Evolutionary conservation across 2,113 vertebrate species (phyloP).

Genomic region (Lophochroa leadbeateri): DNA sequence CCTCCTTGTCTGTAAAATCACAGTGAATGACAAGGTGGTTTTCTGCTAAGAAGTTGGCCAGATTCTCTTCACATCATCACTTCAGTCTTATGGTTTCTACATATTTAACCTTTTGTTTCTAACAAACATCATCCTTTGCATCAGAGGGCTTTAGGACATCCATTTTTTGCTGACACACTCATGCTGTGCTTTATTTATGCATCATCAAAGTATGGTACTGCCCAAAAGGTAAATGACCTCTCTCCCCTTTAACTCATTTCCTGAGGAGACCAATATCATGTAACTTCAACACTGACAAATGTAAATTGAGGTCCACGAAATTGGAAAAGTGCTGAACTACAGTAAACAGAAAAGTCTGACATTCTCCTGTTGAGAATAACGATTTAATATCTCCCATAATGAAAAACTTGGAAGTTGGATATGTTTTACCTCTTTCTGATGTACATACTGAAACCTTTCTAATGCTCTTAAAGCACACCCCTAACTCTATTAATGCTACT

Average conservation of each 20-base stretch:
- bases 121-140: slow-evolving; percentile 25
- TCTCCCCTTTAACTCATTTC: slow-evolving; percentile 42
- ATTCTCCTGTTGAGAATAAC: slow-evolving; percentile 57
- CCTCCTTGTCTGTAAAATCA: neutral
- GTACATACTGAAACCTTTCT: slow-evolving; percentile 8
- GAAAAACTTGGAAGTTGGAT: slow-evolving; percentile 8
- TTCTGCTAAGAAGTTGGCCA: neutral
- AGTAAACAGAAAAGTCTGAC: slow-evolving; percentile 45
- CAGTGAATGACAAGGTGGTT: neutral
- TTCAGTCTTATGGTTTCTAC: slow-evolving; percentile 5
- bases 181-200: slow-evolving; percentile 55
- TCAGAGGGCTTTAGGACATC: slow-evolving; percentile 27
- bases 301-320: slow-evolving; percentile 68
- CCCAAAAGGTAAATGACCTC: slow-evolving; percentile 48
- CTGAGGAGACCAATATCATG: slow-evolving; percentile 57
- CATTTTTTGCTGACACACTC: slow-evolving; percentile 37
- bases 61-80: neutral
- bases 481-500: slow-evolving; percentile 25
- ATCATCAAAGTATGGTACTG: slow-evolving; percentile 34
- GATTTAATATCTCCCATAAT: slow-evolving; percentile 18
- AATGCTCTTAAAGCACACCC: neutral
- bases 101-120: slow-evolving; percentile 51
- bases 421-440: slow-evolving; percentile 35
- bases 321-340: slow-evolving; percentile 69
- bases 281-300: slow-evolving; percentile 63